Conservation (phyloP, 2,113 vertebrate species). For the Crotalus horridus region DNA sequence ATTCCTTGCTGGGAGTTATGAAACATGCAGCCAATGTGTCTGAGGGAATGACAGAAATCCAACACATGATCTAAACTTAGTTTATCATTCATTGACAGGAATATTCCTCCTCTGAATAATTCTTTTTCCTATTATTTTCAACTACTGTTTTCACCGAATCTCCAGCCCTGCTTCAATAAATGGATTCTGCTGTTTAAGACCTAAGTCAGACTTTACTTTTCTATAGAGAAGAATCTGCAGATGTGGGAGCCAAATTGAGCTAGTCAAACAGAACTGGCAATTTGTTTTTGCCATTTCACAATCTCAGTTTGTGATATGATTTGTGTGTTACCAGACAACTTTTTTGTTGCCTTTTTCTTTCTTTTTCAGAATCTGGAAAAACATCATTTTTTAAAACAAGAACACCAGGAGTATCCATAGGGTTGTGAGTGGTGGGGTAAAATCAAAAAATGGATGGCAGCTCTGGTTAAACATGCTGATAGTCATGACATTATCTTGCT, state of each 20-base stretch:
- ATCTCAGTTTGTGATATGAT: slow-evolving; percentile 27
- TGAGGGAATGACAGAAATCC: background rate
- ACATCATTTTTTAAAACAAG: background rate
- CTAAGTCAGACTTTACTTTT: background rate
- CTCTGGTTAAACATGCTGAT: too few relatives aligned
- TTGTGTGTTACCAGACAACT: slow-evolving; percentile 17
- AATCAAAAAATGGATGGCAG: background rate
- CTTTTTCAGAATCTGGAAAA: too few relatives aligned
- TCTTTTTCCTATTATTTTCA: background rate
- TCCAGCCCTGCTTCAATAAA: background rate
- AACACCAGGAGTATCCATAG: background rate
- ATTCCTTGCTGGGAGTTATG: background rate
- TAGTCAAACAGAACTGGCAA: slow-evolving; percentile 13
- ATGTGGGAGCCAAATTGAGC: background rate
- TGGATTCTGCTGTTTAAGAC: background rate
- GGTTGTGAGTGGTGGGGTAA: background rate
- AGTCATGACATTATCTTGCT: too few relatives aligned
- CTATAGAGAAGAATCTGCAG: background rate
- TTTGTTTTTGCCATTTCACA: slow-evolving; percentile 33
- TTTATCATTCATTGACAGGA: background rate
- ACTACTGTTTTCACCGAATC: background rate
- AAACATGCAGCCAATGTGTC: background rate
- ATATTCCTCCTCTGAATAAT: background rate
- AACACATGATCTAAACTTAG: background rate
- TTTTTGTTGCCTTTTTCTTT: slow-evolving; percentile 27